Base-by-base conservation (phyloP, 2,113 vertebrate species). In the Amphiprion ocellaris region DNA sequence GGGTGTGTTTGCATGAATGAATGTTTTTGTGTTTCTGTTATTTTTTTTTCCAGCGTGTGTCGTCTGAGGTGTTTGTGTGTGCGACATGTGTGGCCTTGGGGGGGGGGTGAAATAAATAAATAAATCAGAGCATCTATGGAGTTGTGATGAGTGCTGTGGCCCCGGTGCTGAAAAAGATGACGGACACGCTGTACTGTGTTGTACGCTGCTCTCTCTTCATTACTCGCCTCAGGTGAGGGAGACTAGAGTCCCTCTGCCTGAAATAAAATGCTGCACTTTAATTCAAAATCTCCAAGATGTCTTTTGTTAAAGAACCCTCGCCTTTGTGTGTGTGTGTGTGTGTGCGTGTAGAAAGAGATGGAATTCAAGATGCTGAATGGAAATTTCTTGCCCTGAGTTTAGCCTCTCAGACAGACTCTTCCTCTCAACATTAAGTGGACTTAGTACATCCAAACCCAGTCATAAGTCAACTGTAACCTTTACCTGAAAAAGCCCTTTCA, bases 21-120 rank as follows among this genome's bases (percentile, higher is more conserved):
- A 16, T 8, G 17, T 63, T 52, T 56, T 10, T 71, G 23, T 30
- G 12, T 47, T 30, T 46, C 52, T 41, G 15, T 59, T 21, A 37
- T 30, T n/a, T 55, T 30, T 64, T 49, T 21, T 21, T 21, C 19
- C 24, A n/a, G 15, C 26, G 65, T 72, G 69, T 16, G 30, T 7
- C 2, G 17, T n/a, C 33, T 24, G 4, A 53, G n/a, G 39, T 60
- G 73, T 70, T 77, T 63, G 62, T 74, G 66, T 46, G 66, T 46
- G 24, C 17, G 0, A 23, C 4, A 41, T 28, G 21, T 76, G 72
- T 81, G 73, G 75, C 89, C 89, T 89, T 86, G 73, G 82, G 70
- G 67, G 74, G 50, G 28, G 5, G 5, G 2, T 4, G 5, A 33
- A 37, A 37, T 1, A 37, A 37, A 37, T 9, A 9, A 9, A 41